These are phyloP conservation scores for Bambusicola thoracicus DNA, from an alignment of 2,113 vertebrate genomes.

Conservation along the genomic window DNA sequence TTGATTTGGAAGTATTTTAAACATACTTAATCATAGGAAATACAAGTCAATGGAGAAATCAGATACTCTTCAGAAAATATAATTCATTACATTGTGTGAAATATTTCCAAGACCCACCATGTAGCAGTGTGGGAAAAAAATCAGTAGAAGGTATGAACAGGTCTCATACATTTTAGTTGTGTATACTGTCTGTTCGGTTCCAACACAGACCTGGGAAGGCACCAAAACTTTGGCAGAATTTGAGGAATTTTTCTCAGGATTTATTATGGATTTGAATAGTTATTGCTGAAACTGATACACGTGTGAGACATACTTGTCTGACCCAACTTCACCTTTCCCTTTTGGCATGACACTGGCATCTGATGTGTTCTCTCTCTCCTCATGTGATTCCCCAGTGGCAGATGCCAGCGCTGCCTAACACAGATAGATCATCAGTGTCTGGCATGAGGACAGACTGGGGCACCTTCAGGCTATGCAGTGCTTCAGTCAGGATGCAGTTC, in stretches of 20 bases:
- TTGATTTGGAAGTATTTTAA: background rate
- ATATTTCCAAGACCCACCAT: background rate
- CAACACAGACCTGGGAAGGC: background rate
- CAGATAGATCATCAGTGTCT: background rate
- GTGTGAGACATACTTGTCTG: background rate
- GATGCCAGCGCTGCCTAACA: fast-evolving
- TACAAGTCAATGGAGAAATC: background rate
- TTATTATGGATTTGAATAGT: background rate
- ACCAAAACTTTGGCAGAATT: background rate
- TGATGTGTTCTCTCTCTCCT: fast-evolving
- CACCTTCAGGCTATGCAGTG: fast-evolving
- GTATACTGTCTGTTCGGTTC: background rate
- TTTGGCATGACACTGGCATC: background rate
- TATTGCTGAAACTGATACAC: background rate
- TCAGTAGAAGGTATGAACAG: background rate
- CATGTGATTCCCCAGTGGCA: background rate
- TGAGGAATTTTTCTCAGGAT: background rate
- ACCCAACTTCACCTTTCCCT: fast-evolving
- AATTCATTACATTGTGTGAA: background rate
- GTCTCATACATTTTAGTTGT: fast-evolving
- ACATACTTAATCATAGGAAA: background rate
- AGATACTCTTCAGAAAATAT: background rate
- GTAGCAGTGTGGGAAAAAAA: background rate
- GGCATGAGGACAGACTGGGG: background rate
- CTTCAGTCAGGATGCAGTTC: background rate